A percentile compares a stretch with the other conserved stretches of the same genome.
Evolutionary conservation across 92 coral and sea anemone genomes (phyloP).

Genomic region (Phenganax marumi): DNA sequence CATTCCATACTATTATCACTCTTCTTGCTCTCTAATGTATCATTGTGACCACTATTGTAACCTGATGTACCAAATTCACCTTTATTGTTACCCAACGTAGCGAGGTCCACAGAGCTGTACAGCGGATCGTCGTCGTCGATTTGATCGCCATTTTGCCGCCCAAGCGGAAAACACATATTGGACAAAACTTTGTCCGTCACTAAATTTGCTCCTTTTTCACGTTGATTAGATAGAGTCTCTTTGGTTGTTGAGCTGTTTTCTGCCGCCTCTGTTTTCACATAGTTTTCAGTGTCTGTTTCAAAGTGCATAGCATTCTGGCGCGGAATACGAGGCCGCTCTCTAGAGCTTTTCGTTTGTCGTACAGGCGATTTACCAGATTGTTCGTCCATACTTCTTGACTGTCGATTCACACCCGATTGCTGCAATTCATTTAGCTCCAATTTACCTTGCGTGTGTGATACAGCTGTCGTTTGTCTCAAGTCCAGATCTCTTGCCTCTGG

Average conservation of each 20-base stretch:
- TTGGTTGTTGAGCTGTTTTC: background rate
- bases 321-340: background rate
- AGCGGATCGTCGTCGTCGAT: constrained; percentile 2
- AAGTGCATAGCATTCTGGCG: constrained; percentile 6
- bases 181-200: background rate
- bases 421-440: too few relatives aligned
- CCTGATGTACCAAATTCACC: too few relatives aligned
- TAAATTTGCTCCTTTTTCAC: background rate
- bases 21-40: background rate
- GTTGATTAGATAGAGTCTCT: background rate
- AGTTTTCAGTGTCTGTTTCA: background rate
- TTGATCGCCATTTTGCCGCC: constrained; percentile 22
- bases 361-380: too few relatives aligned
- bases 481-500: too few relatives aligned
- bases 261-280: background rate
- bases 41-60: background rate
- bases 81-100: constrained; percentile 28
- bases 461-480: too few relatives aligned
- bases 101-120: constrained; percentile 29
- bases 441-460: too few relatives aligned
- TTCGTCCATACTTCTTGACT: too few relatives aligned
- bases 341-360: background rate
- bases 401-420: too few relatives aligned
- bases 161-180: constrained; percentile 9
- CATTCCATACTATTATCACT: background rate